Conservation (phyloP, 2,888 invertebrate species). For the Glaucopsyche alexis region DNA sequence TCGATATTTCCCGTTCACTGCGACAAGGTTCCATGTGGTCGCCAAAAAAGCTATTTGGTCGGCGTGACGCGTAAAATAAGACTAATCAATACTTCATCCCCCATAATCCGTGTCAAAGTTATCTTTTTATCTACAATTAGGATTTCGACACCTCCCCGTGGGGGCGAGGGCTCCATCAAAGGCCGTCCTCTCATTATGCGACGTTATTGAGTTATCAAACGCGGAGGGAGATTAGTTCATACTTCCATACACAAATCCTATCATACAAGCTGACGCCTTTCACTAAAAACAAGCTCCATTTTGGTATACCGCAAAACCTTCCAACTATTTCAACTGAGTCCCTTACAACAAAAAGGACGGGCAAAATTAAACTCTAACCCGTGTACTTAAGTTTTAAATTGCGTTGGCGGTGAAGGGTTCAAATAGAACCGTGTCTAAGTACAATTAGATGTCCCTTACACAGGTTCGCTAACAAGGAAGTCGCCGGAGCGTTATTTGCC, state of each 20-base stretch:
- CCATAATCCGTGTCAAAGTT: conserved; percentile 59
- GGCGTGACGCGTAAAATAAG: conserved; percentile 35
- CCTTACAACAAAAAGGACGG: conserved; percentile 37
- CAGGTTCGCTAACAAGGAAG: conserved; percentile 69
- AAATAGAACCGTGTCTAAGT: conserved; percentile 49
- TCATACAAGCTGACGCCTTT: conserved; percentile 80
- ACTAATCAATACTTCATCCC: conserved; percentile 42
- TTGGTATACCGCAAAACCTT: conserved; percentile 70
- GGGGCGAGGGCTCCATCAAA: conserved; percentile 60
- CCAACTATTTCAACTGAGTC: conserved; percentile 45
- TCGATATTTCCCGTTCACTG: neutral
- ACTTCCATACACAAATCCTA: conserved; percentile 79
- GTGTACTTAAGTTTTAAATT: conserved; percentile 38
- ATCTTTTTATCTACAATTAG: conserved; percentile 80
- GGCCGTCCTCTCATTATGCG: conserved; percentile 74
- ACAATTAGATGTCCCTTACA: conserved; percentile 52
- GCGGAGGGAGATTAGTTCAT: conserved; percentile 77
- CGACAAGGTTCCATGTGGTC: neutral
- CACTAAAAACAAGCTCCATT: conserved; percentile 73
- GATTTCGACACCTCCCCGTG: conserved; percentile 73
- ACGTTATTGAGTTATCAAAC: conserved; percentile 78
- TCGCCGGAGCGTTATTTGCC: conserved; percentile 70
- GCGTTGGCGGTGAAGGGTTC: neutral
- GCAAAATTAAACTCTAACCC: conserved; percentile 42
- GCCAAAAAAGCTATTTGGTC: conserved; percentile 9